Conservation (phyloP, 64 coral and sea anemone genomes). For the Acropora tenuis region DNA sequence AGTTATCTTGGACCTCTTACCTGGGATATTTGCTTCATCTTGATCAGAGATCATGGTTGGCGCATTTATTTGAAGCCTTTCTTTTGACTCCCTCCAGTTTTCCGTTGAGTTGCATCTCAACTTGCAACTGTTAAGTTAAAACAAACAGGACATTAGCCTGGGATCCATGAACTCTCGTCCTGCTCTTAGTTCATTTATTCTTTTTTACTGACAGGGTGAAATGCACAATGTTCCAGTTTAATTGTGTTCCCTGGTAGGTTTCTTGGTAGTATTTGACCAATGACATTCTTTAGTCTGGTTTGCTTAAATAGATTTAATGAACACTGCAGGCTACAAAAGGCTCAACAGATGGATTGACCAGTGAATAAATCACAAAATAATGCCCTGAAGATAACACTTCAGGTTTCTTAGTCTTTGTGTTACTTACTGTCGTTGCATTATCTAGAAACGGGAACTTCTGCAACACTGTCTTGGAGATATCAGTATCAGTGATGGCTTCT, state of each 20-base stretch:
- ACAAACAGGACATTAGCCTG: neutral
- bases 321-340: neutral
- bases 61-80: neutral
- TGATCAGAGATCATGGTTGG: neutral
- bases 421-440: neutral
- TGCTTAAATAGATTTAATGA: neutral
- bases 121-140: neutral
- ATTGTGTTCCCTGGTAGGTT: neutral
- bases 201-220: neutral
- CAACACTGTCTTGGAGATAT: neutral
- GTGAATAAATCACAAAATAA: neutral
- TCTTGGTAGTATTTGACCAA: neutral
- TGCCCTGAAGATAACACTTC: neutral
- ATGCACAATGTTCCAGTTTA: neutral
- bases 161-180: neutral
- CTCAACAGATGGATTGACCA: neutral
- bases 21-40: neutral
- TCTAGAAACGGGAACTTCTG: neutral
- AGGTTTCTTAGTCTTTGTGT: neutral
- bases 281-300: neutral
- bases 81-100: neutral
- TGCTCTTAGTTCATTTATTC: neutral
- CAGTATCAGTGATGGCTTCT: neutral
- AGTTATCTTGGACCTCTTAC: conserved; percentile 1
- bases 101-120: neutral